Percentiles rank a stretch among this genome's conserved stretches.
phyloP scores from a whole-genome alignment of 1,140 invertebrate genomes.

The Amphibalanus amphitrite region DNA sequence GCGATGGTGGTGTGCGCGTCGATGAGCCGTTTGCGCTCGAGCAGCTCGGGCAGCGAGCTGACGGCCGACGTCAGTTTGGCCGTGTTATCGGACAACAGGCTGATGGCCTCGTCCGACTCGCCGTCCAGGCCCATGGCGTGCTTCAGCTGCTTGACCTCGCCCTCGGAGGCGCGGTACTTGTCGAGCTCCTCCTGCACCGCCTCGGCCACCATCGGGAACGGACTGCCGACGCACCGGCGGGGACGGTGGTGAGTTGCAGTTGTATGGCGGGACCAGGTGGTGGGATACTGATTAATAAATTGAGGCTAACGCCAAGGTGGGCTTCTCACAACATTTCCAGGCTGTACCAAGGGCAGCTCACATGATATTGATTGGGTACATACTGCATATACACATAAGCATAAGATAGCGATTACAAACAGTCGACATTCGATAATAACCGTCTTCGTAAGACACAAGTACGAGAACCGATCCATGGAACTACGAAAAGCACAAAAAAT shows the following conservation, averaged over 20 bases:
- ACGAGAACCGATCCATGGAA: too few relatives aligned
- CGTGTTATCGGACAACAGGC: slow-evolving; percentile 81
- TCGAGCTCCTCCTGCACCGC: slow-evolving; percentile 96
- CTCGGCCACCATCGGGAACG: slow-evolving; percentile 93
- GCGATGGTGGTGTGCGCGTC: slow-evolving; percentile 98
- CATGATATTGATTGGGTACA: too few relatives aligned
- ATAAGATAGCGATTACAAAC: too few relatives aligned
- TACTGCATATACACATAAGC: too few relatives aligned
- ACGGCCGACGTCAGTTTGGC: slow-evolving; percentile 84
- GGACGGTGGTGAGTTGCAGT: not conserved
- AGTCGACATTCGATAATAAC: too few relatives aligned
- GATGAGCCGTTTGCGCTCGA: slow-evolving; percentile 92
- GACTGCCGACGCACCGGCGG: slow-evolving; percentile 34
- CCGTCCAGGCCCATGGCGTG: slow-evolving; percentile 41
- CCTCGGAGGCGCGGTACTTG: slow-evolving; percentile 80
- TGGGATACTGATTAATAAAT: too few relatives aligned
- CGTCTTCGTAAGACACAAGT: too few relatives aligned
- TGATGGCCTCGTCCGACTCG: slow-evolving; percentile 34
- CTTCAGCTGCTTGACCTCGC: slow-evolving; percentile 29
- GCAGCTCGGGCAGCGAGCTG: slow-evolving; percentile 81
- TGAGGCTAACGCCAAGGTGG: too few relatives aligned
- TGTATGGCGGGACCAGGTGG: too few relatives aligned
- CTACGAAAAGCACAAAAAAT: too few relatives aligned
- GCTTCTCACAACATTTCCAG: too few relatives aligned
- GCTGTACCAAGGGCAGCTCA: too few relatives aligned